These are phyloP conservation scores for Penaeus vannamei DNA, from an alignment of 1,140 invertebrate species.

Conservation along the genomic window DNA sequence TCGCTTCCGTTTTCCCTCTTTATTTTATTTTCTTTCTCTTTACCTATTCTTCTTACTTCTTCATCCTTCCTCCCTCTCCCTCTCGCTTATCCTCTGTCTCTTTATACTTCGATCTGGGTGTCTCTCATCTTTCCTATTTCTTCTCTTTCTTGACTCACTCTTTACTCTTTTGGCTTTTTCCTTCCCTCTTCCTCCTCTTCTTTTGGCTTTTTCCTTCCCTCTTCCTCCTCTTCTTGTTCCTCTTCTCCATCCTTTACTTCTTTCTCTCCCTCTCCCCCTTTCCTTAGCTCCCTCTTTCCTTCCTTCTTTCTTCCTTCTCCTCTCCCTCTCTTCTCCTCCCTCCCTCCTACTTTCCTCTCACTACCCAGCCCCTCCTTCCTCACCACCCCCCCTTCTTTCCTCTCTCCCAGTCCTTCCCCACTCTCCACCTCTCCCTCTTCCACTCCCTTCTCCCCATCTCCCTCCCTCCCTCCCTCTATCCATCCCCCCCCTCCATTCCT, in stretches of 20 bases:
- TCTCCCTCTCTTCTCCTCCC: background rate
- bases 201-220: background rate
- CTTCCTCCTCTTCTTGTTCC: background rate
- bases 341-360: conserved; percentile 5
- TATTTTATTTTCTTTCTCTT: too few relatives aligned
- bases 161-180: background rate
- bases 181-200: background rate
- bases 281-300: background rate
- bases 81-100: conserved; percentile 22
- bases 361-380: background rate
- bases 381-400: background rate
- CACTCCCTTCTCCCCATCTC: too few relatives aligned
- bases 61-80: conserved; percentile 6
- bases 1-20: too few relatives aligned
- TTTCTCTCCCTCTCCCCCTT: background rate
- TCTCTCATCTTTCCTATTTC: too few relatives aligned
- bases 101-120: background rate
- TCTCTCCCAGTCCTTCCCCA: too few relatives aligned
- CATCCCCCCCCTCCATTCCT: too few relatives aligned
- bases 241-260: background rate
- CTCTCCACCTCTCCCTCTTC: too few relatives aligned
- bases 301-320: background rate
- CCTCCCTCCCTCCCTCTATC: too few relatives aligned
- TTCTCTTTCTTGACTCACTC: background rate
- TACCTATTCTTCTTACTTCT: too few relatives aligned